Base-by-base conservation (phyloP, 2,797 vertebrate genomes). In the Sciurus vulgaris region DNA sequence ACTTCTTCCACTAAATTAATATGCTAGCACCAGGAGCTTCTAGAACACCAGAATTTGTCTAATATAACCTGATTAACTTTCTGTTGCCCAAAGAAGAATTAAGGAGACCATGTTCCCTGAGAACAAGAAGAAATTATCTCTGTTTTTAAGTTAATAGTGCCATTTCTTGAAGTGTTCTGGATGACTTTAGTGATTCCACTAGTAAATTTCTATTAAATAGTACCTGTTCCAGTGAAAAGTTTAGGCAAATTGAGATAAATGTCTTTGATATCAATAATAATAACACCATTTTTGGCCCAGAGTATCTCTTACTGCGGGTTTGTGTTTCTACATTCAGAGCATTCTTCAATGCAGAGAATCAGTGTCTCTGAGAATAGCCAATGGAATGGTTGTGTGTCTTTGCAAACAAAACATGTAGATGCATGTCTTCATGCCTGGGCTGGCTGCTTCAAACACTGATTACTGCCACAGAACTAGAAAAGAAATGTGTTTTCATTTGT, bases 371-470 rank as follows among this genome's bases (percentile, higher is more conserved):
- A 94, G 76, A 94, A 69, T 65, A 96, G 73, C 90, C 92, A 85
- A 7, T 85, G 81, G 87, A 91, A 61, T 76, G 24, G 13, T 41
- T 69, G 33, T 86, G 86, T 93, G 30, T 95, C 22, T 93, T 90
- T 89, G 41, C 83, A 97, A 96, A 90, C 73, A 95, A 86, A 88
- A 83, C 90, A 35, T 96, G 96, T 97, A 93, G 56, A 67, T 85
- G 69, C 95, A 90, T 95, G 96, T 88, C 90, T 96, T 97, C 81
- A 12, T 96, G 85, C 90, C 90, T 95, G 61, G 33, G 30, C n/a
- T 93, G 85, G 69, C 82, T 94, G 79, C 81, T 93, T 90, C 61
- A 84, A 94, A 77, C 65, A 56, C 89, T 96, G 83, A 93, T 87
- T 85, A 85, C 82, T 90, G 69, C 84, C 82, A 82, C 93, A 85